These are phyloP conservation scores for Augochlora pura DNA, from an alignment of 1,140 invertebrate species.

Conservation along the genomic window DNA sequence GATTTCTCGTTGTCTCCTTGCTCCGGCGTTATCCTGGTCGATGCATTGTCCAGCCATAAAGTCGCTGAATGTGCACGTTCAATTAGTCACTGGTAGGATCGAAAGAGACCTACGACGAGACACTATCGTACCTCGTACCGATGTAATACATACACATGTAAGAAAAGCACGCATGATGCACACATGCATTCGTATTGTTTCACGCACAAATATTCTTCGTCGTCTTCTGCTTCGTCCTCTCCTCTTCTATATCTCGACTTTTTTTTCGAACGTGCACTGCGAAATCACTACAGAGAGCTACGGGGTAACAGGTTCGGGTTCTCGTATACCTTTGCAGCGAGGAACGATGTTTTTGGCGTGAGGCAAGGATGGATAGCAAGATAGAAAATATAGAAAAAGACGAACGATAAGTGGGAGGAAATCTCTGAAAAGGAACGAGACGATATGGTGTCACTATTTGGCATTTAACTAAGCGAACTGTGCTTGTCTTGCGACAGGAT, in stretches of 20 bases:
- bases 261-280: not conserved
- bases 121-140: conserved; percentile 40
- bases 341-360: not conserved
- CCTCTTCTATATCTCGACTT: not conserved
- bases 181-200: conserved; percentile 1
- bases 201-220: conserved; percentile 7
- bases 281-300: conserved; percentile 11
- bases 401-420: not conserved
- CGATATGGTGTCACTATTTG: conserved; percentile 30
- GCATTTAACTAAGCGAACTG: conserved; percentile 21
- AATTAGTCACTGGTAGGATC: conserved; percentile 48
- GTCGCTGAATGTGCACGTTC: conserved; percentile 40
- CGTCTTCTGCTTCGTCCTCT: too few species aligned
- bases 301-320: conserved; percentile 17
- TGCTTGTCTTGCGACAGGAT: not conserved
- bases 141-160: conserved; percentile 30
- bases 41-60: conserved; percentile 38
- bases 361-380: not conserved
- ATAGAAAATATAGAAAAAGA: not conserved
- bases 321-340: not conserved
- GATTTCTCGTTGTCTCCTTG: not conserved
- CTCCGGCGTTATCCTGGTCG: conserved; percentile 27
- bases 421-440: not conserved
- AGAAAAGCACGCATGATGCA: conserved; percentile 40
- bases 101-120: conserved; percentile 35